phyloP scores from a whole-genome alignment of 2,888 invertebrate genomes.

The Chaitophorus viminalis region DNA sequence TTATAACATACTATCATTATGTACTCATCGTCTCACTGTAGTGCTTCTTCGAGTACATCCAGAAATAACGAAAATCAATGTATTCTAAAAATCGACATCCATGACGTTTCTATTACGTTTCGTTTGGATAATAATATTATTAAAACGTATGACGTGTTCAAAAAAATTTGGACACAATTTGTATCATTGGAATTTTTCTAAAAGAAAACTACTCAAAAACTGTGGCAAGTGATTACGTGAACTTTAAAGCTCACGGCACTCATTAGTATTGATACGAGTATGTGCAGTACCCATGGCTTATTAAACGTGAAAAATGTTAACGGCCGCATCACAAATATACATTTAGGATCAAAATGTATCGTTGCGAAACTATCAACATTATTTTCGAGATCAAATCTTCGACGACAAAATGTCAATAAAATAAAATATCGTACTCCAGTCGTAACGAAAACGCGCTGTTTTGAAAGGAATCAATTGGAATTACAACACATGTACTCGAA shows the following conservation, averaged over 20 bases:
- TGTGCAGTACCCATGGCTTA: background rate
- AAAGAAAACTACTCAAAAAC: background rate
- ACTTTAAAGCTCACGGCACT: background rate
- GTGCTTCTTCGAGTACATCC: background rate
- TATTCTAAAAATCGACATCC: background rate
- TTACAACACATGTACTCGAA: no score
- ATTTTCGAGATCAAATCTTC: no score
- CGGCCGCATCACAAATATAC: background rate
- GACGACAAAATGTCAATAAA: no score
- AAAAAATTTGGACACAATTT: background rate
- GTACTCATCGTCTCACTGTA: background rate
- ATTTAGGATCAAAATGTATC: no score
- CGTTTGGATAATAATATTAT: background rate
- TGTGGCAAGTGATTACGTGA: background rate
- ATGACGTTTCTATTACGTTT: background rate
- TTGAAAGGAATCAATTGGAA: no score
- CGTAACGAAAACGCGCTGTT: no score
- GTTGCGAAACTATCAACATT: background rate
- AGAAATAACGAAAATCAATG: slow-evolving; percentile 1
- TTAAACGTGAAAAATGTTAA: background rate
- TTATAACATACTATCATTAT: slow-evolving; percentile 29
- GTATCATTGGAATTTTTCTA: background rate
- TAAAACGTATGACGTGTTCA: background rate
- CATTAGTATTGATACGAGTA: background rate
- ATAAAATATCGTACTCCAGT: no score